Conservation (phyloP, 2,797 vertebrate genomes). For the Aeoliscus strigatus region DNA sequence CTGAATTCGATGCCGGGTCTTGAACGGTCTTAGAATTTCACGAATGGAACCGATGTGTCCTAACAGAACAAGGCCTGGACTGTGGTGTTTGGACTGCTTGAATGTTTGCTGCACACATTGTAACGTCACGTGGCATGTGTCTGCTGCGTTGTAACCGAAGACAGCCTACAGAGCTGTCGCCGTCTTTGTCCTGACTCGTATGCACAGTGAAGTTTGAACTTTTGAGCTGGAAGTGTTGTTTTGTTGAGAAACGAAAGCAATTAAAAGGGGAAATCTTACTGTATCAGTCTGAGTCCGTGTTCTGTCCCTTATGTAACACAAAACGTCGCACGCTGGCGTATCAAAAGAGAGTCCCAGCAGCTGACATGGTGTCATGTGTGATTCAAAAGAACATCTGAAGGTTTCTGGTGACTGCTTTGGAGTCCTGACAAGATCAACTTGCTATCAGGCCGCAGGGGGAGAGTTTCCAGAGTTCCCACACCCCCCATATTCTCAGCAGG, state of each 20-base stretch:
- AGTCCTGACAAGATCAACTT: too few relatives aligned
- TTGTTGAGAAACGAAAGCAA: slow-evolving; percentile 45
- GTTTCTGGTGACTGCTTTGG: background rate
- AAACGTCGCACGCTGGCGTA: too few relatives aligned
- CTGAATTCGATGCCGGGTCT: background rate
- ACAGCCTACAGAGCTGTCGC: slow-evolving; percentile 32
- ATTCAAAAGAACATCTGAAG: too few relatives aligned
- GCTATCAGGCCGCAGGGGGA: background rate
- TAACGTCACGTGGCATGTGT: slow-evolving; percentile 17
- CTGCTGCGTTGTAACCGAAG: slow-evolving; percentile 28
- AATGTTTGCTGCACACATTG: slow-evolving; percentile 36
- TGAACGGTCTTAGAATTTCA: slow-evolving; percentile 1
- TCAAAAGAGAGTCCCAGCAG: too few relatives aligned
- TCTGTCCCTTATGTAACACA: too few relatives aligned
- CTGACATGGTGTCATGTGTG: too few relatives aligned
- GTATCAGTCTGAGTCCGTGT: background rate
- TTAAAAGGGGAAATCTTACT: slow-evolving; percentile 52
- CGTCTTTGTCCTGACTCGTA: slow-evolving; percentile 38
- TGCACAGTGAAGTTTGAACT: slow-evolving; percentile 51
- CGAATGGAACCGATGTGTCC: slow-evolving; percentile 11
- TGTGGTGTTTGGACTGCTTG: slow-evolving; percentile 16
- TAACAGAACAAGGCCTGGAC: slow-evolving; percentile 8
- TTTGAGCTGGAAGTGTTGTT: slow-evolving; percentile 59
- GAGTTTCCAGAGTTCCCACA: slow-evolving; percentile 1
- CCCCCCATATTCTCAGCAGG: slow-evolving; percentile 4